Percentiles rank a stretch among this genome's conserved stretches.
Conservation (phyloP, 1,140 invertebrate genomes). For the Nephila pilipes region DNA sequence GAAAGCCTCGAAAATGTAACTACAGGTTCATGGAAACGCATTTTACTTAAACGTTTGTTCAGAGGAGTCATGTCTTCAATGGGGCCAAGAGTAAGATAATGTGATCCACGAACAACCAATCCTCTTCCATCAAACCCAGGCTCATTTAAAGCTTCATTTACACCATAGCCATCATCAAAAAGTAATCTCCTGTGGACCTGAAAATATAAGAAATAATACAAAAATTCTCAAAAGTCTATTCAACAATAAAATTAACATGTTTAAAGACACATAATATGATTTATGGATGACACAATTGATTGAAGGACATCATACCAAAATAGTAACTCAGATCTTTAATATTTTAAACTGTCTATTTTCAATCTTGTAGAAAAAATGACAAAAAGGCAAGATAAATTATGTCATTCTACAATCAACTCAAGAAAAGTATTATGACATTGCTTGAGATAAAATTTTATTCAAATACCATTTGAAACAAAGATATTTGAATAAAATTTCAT, state of each 20-base stretch:
- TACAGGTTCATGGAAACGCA: conserved; percentile 43
- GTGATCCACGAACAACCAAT: conserved; percentile 90
- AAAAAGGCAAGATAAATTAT: no score
- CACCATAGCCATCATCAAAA: conserved; percentile 95
- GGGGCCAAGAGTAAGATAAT: conserved; percentile 82
- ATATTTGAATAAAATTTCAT: no score
- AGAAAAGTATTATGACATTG: no score
- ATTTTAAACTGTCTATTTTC: no score
- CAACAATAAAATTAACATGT: not conserved
- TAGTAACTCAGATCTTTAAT: no score
- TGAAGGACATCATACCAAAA: no score
- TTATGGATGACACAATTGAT: no score
- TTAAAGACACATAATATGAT: no score
- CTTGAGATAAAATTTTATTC: no score
- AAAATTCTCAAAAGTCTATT: not conserved
- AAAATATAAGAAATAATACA: not conserved
- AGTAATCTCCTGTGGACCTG: conserved; percentile 91
- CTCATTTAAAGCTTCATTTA: conserved; percentile 95
- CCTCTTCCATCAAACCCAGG: conserved; percentile 86
- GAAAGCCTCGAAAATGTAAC: conserved; percentile 53
- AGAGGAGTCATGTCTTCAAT: conserved; percentile 77
- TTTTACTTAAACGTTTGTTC: conserved; percentile 60
- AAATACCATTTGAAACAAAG: no score
- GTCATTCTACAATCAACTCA: no score
- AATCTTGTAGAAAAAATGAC: no score